Evolutionary conservation across 2,888 invertebrate species (phyloP), one percentile per base, ranked within the genome.

Genomic region (Yponomeuta sedellus): DNA sequence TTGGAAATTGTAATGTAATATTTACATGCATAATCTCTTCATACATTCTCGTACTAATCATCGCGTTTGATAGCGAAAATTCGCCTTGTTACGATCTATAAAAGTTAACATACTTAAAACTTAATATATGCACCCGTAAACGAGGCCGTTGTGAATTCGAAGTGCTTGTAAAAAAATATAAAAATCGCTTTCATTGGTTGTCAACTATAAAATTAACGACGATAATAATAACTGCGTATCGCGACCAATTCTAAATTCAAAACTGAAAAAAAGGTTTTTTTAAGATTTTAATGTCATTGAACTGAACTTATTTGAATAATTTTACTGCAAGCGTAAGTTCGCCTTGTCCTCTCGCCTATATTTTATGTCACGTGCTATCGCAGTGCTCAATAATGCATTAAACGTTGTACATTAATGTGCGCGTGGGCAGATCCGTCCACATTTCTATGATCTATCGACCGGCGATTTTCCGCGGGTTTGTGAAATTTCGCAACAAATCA

Each of bases 381-480:
- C 1, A 65, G 68, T 68, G 69, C 70, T 69, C 70, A 70, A 69
- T 66, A 69, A 66, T 80, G 80, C 80, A 82, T 86, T 83, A 81
- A 82, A 83, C 73, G 77, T 75, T 71, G 71, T 74, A 79, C 79
- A 80, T 82, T 81, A 82, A 78, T 76, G 76, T 70, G 71, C 70
- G 87, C 88, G 90, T 90, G 86, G 90, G 90, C 79, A 69, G 85
- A 77, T 79, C 81, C 86, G 88, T 88, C 88, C 88, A 85, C 88
- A 87, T 88, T 86, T 83, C 83, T 85, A 88, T 90, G 90, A 90
- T 89, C 88, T 82, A 90, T 89, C 83, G 89, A 74, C 78, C 77
- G 79, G 19, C 79, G 80, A 80, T 79, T 77, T 76, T 75, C 44
- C 74, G 75, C 74, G 12, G 44, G 44, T 58, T 89, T 88, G 85